Evolutionary conservation across 2,797 vertebrate species (phyloP).

Genomic region (Lindbergichthys nudifrons): DNA sequence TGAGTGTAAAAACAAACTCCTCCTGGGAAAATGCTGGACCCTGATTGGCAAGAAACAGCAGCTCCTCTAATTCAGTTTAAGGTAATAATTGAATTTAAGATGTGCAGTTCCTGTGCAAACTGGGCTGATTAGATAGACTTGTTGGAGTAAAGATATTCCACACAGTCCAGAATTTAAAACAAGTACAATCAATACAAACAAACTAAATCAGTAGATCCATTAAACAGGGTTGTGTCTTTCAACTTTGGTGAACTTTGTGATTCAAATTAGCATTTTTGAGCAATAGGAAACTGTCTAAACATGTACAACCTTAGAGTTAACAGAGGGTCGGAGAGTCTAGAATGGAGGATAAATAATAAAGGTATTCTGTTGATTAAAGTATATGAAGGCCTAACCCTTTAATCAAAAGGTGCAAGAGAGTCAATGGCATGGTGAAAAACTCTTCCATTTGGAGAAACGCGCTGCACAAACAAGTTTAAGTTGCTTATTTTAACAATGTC

Average conservation of each 20-base stretch:
- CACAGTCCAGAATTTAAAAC: neutral
- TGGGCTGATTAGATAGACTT: neutral
- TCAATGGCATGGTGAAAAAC: neutral
- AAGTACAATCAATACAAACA: neutral
- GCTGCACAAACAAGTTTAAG: too few relatives aligned
- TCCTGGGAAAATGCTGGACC: neutral
- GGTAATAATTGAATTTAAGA: conserved; percentile 4
- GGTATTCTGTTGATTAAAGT: neutral
- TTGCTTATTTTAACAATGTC: too few relatives aligned
- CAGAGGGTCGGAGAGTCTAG: neutral
- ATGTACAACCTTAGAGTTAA: neutral
- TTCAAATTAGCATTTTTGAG: neutral
- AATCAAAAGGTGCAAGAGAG: neutral
- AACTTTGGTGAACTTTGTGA: conserved; percentile 1
- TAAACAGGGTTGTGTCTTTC: neutral
- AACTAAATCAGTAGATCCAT: neutral
- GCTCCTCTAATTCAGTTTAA: conserved; percentile 3
- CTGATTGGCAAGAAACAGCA: neutral
- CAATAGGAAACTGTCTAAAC: neutral
- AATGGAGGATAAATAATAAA: neutral
- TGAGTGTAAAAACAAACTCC: conserved; percentile 1
- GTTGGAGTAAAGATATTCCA: neutral
- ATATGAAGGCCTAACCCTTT: neutral
- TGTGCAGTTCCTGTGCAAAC: conserved; percentile 1
- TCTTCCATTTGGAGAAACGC: too few relatives aligned